A percentile compares a stretch with the other conserved stretches of the same genome.
Evolutionary conservation across 2,113 vertebrate genomes (phyloP).

Genomic region (Pongo abelii): DNA sequence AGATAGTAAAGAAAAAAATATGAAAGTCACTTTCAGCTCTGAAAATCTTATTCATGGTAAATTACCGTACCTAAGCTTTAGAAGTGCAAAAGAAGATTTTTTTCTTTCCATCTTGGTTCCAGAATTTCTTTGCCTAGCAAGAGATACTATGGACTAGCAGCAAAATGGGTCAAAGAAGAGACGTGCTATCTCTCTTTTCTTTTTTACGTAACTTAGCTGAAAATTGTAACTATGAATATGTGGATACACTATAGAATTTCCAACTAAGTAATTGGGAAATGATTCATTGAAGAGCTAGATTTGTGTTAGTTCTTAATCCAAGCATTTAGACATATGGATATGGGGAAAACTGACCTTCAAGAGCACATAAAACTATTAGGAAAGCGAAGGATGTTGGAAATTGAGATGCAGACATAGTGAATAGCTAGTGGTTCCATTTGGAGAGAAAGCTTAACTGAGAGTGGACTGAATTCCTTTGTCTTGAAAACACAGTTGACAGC

Average conservation of each 20-base stretch:
- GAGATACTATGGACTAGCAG: neutral
- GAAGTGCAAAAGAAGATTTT: neutral
- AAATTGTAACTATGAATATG: neutral
- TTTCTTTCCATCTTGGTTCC: neutral
- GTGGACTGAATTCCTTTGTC: constrained; percentile 19
- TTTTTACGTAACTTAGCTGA: neutral
- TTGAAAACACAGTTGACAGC: constrained; percentile 18
- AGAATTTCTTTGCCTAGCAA: neutral
- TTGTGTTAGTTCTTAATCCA: neutral
- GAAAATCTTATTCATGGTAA: neutral
- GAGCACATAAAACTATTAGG: neutral
- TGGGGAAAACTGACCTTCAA: neutral
- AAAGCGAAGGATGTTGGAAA: neutral
- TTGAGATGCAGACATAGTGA: neutral
- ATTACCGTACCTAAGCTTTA: neutral
- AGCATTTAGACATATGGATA: neutral
- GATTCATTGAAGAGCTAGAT: neutral
- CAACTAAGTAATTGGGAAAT: neutral
- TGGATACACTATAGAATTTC: neutral
- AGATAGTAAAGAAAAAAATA: neutral
- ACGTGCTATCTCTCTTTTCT: neutral
- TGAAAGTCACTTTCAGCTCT: neutral
- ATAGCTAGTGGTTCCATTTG: neutral
- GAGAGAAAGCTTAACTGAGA: neutral
- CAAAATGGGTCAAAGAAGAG: neutral